These are phyloP conservation scores for Nanorana parkeri DNA, from an alignment of 2,113 vertebrate species.

Conservation along the genomic window DNA sequence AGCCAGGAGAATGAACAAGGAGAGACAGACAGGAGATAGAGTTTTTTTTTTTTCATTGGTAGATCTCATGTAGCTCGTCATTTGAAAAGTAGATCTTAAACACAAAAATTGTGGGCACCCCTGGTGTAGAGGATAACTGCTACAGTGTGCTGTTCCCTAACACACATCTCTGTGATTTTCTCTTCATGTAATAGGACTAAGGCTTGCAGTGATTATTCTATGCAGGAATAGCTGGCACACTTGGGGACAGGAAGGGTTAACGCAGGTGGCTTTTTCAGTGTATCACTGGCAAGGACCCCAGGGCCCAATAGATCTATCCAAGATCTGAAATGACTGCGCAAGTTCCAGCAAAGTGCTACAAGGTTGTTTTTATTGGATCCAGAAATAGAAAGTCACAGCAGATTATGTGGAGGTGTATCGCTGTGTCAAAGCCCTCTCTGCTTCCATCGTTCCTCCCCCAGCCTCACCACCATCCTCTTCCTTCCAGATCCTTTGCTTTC, in stretches of 20 bases:
- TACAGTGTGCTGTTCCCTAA: background rate
- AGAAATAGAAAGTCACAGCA: conserved; percentile 54
- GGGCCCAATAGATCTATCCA: conserved; percentile 18
- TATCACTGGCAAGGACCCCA: conserved; percentile 36
- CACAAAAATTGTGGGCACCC: too few relatives aligned
- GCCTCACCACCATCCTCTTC: conserved; percentile 39
- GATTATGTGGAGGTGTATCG: conserved; percentile 55
- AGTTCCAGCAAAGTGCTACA: conserved; percentile 48
- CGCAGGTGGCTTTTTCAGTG: conserved; percentile 11
- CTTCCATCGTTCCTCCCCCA: conserved; percentile 38
- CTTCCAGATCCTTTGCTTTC: conserved; percentile 45
- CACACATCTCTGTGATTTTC: background rate
- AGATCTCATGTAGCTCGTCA: too few relatives aligned
- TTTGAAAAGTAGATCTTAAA: too few relatives aligned
- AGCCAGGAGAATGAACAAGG: too few relatives aligned
- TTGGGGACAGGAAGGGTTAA: conserved; percentile 13
- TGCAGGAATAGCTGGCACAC: conserved; percentile 7
- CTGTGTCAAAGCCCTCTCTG: conserved; percentile 46
- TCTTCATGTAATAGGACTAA: background rate
- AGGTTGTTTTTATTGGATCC: conserved; percentile 49
- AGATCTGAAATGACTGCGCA: conserved; percentile 43
- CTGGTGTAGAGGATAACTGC: too few relatives aligned
- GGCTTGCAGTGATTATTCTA: background rate
- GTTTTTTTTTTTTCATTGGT: too few relatives aligned
- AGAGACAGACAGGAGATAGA: too few relatives aligned